Base-by-base conservation (phyloP, 2,888 invertebrate species). In the Deilephila elpenor region DNA sequence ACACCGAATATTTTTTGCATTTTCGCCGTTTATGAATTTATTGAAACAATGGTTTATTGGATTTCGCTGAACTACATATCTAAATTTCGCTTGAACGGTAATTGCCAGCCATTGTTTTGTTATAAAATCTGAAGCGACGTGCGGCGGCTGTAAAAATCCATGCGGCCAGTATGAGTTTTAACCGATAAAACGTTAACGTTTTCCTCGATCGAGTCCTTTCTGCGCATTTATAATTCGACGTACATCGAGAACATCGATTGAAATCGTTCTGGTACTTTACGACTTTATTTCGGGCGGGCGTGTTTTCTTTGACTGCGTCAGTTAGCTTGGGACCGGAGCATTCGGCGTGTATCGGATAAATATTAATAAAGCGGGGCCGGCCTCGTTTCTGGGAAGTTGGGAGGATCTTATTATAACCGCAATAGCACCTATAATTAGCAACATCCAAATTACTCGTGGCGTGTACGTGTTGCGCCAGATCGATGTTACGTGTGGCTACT, bases 321-420 rank as follows among this genome's bases (percentile, higher is more conserved):
- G 93, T 93, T 92, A 91, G 91, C 83, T 91, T 91, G 90, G 89
- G 89, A 91, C 91, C 85, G 89, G 84, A 84, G 84, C 85, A 85
- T 89, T 89, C 90, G 86, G 85, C 86, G 90, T 89, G 92, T 94
- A 94, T 94, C 91, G 94, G 92, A 94, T 93, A 93, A 94, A 94
- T 94, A 94, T 94, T 94, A 94, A 94, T 94, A 94, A 94, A 94
- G 89, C 93, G 86, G 87, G 87, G 85, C 80, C 91, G 93, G 93
- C 94, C 94, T 93, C 94, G 91, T 91, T 94, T 94, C 94, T 93
- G 91, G 92, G 94, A 94, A 94, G 93, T 92, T 90, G 90, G 90
- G 93, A 92, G 90, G 91, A 93, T 94, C 94, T 94, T 94, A 94
- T 94, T 93, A 93, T 94, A 94, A 94, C 94, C 94, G 94, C 94